Conservation (phyloP, 2,113 vertebrate genomes). For the Antechinus stuartii region DNA sequence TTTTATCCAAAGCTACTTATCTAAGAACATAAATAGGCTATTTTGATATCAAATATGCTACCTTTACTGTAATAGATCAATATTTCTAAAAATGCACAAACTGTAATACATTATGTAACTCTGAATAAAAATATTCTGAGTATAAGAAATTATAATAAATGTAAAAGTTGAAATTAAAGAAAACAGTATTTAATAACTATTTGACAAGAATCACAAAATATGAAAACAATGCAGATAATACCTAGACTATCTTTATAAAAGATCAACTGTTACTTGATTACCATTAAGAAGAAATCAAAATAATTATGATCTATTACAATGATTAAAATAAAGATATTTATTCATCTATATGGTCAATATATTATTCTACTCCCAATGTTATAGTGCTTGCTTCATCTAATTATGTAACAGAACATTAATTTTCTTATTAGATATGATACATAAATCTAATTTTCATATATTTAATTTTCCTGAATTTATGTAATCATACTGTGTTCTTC, state of each 20-base stretch:
- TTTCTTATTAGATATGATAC: neutral
- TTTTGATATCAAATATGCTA: neutral
- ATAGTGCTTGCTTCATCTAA: neutral
- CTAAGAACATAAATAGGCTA: neutral
- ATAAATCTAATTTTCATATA: neutral
- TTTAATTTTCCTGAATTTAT: neutral
- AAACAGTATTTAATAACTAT: neutral
- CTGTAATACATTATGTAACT: neutral
- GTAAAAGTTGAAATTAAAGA: neutral
- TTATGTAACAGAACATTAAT: neutral
- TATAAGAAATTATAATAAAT: neutral
- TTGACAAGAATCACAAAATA: neutral
- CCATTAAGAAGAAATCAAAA: neutral
- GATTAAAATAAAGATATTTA: neutral
- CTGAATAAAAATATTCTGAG: neutral
- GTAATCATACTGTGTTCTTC: neutral
- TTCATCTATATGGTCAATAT: neutral
- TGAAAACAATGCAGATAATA: neutral
- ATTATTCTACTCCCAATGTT: neutral
- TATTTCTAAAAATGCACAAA: neutral
- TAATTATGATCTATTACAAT: neutral
- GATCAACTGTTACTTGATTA: neutral
- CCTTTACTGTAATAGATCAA: neutral
- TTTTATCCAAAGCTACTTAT: neutral
- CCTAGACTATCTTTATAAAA: neutral